These are phyloP conservation scores for Erethizon dorsatum DNA, from an alignment of 2,797 vertebrate genomes.

Conservation along the genomic window DNA sequence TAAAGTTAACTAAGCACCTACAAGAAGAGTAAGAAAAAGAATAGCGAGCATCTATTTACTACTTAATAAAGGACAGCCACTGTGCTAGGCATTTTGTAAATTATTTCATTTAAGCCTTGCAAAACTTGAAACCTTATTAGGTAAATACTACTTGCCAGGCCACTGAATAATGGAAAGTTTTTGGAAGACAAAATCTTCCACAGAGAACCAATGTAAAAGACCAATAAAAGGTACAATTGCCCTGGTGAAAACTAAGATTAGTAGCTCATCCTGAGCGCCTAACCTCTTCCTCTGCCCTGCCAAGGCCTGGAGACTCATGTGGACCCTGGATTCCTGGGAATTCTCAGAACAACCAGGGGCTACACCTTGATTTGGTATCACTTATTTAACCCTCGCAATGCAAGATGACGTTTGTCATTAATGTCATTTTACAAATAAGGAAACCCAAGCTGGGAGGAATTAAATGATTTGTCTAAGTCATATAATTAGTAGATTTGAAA, in stretches of 20 bases:
- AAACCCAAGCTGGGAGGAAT: background rate
- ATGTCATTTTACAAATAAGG: constrained; percentile 36
- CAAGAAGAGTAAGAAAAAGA: background rate
- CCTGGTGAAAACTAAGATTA: background rate
- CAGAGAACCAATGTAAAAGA: background rate
- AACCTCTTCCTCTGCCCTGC: background rate
- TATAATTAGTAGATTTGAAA: background rate
- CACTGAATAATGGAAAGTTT: constrained; percentile 20
- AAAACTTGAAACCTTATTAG: constrained; percentile 6
- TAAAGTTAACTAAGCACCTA: background rate
- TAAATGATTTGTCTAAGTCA: background rate
- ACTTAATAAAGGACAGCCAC: background rate
- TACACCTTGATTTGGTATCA: background rate
- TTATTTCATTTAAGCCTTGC: background rate
- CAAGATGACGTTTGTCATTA: background rate
- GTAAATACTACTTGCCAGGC: background rate
- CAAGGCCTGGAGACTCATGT: too few species aligned
- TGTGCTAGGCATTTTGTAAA: background rate
- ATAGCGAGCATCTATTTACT: background rate
- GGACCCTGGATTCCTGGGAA: background rate
- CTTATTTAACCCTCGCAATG: background rate
- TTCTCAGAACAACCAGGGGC: background rate
- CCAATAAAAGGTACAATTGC: background rate
- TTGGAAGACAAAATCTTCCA: constrained; percentile 39
- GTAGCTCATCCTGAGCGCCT: background rate